Base-by-base conservation (phyloP, 1,140 invertebrate genomes). In the Drosophila oshimai region DNA sequence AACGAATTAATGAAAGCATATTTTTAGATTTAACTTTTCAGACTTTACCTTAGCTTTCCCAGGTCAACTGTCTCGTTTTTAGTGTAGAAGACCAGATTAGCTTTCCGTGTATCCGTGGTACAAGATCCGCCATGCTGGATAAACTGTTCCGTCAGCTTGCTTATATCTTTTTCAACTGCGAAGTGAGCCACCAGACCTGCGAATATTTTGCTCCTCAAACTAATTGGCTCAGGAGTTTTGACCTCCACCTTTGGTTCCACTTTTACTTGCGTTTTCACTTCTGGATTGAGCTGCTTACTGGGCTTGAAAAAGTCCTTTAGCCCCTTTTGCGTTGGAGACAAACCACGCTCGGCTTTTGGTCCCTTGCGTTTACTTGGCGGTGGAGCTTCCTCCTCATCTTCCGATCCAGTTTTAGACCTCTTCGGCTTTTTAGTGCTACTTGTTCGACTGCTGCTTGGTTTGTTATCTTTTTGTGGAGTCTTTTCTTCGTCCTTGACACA, bases 121-220 rank as follows among this genome's bases (percentile, higher is more conserved):
- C 73, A 24, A 2, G 22, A 45, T 13, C 81, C 81, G 1, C 83
- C 81, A 31, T 81, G 37, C n/a, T 37, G 26, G 12, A 55, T 46
- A 45, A 87, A 87, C 26, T 69, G 55, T 17, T 70, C 39, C 24
- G 33, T 51, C 5, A 46, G 15, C 6, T 62, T 41, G 0, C 13
- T 24, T 2, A 34, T 7, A 6, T 50, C 51, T 2, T 45, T 47
- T 6, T 60, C 50, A 7, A 31, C 31, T 0, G 47, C 22, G 68
- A 87, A 87, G n/a, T 87, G 39, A 0, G 81, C 81, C 4, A 71
- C 41, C 2, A 77, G 36, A 0, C 73, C 81, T 5, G 24, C 41
- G 37, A 87, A 87, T 55, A 87, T 45, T 6, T 65, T 37, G 13
- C 34, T 55, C 4, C 36, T 42, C 15, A 10, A 18, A 31, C 9